These are phyloP conservation scores for Tipula helvola DNA, from an alignment of 2,888 invertebrate genomes.

Conservation along the genomic window DNA sequence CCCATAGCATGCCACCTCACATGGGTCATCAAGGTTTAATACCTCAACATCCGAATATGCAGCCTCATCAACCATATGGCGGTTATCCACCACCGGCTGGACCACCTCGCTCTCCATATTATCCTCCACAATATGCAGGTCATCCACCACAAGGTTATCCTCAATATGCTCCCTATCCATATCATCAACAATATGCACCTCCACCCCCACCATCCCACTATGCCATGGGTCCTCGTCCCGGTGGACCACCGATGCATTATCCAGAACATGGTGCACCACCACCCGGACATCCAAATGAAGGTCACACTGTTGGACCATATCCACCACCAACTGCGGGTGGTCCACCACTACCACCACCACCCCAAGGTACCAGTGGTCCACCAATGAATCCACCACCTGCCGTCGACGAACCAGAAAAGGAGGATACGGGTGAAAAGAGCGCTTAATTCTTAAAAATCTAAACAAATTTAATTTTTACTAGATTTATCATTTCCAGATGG, in stretches of 20 bases:
- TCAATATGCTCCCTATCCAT: slow-evolving; percentile 31
- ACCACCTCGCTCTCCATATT: slow-evolving; percentile 32
- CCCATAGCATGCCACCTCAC: slow-evolving; percentile 30
- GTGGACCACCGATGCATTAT: slow-evolving; percentile 20
- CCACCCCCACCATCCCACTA: slow-evolving; percentile 30
- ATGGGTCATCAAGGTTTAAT: slow-evolving; percentile 27
- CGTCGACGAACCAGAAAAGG: slow-evolving; percentile 18
- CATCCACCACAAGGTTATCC: slow-evolving; percentile 32
- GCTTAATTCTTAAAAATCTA: not conserved
- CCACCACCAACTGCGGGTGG: slow-evolving; percentile 17
- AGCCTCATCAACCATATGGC: slow-evolving; percentile 28
- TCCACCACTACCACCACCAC: slow-evolving; percentile 13
- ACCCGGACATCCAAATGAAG: slow-evolving; percentile 20
- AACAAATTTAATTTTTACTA: not conserved
- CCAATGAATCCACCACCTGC: slow-evolving; percentile 16
- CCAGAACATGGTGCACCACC: slow-evolving; percentile 19
- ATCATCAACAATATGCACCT: slow-evolving; percentile 33
- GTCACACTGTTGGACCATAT: slow-evolving; percentile 21
- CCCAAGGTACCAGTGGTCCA: slow-evolving; percentile 20
- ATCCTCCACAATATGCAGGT: slow-evolving; percentile 34
- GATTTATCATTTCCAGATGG: slow-evolving; percentile 16
- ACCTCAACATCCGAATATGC: slow-evolving; percentile 27
- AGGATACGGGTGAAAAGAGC: slow-evolving; percentile 15
- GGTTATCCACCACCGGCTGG: slow-evolving; percentile 30
- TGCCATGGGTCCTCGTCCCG: slow-evolving; percentile 24